Conservation (phyloP, 2,888 invertebrate genomes). For the Leptura quadrifasciata region DNA sequence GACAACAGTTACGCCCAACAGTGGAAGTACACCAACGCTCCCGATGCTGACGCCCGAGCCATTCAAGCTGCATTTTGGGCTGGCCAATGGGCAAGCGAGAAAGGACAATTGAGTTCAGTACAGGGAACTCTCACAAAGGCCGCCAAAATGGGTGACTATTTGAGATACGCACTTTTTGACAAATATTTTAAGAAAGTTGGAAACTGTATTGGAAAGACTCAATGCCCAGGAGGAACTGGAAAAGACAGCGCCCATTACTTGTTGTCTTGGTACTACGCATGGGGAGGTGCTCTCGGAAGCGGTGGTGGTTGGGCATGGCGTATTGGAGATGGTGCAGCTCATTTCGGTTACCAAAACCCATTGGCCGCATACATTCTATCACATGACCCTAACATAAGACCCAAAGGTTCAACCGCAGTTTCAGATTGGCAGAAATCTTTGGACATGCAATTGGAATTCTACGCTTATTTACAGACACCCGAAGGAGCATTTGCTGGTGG, state of each 20-base stretch:
- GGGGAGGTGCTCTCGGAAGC: constrained; percentile 57
- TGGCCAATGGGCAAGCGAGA: constrained; percentile 56
- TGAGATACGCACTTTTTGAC: constrained; percentile 59
- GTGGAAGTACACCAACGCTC: constrained; percentile 60
- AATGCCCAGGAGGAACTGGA: constrained; percentile 55
- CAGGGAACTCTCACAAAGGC: constrained; percentile 54
- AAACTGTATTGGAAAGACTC: constrained; percentile 53
- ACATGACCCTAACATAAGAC: constrained; percentile 52
- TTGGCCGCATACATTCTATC: constrained; percentile 57
- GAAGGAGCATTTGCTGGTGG: constrained; percentile 63
- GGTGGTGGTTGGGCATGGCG: constrained; percentile 59
- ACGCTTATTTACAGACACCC: constrained; percentile 56
- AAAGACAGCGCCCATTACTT: constrained; percentile 60
- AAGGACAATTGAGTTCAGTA: constrained; percentile 48
- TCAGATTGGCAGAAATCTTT: constrained; percentile 58
- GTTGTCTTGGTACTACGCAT: constrained; percentile 59
- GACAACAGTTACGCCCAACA: constrained; percentile 59
- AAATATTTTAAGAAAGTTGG: constrained; percentile 62
- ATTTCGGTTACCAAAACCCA: constrained; percentile 63
- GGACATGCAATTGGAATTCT: constrained; percentile 59
- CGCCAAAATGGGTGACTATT: constrained; percentile 60
- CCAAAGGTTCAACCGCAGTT: constrained; percentile 58
- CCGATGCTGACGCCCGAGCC: constrained; percentile 56
- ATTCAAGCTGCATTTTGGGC: constrained; percentile 61
- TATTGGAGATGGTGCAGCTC: constrained; percentile 60